Evolutionary conservation across 1,140 invertebrate genomes (phyloP), one percentile per base, ranked within the genome.

Genomic region (Lepidurus arcticus): DNA sequence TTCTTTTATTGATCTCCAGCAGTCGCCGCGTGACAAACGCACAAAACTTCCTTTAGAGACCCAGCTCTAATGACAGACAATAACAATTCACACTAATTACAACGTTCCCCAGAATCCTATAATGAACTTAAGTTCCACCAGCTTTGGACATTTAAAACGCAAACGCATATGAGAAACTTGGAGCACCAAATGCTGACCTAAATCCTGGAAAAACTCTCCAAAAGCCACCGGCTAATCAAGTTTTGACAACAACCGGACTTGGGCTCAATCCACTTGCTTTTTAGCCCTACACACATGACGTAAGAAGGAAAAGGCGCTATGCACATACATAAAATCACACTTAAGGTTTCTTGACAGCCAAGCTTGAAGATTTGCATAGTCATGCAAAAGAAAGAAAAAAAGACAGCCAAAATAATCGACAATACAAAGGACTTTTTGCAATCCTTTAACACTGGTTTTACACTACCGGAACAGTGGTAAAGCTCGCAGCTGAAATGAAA

Each of bases 381-480:
- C 13, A 24, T 13, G 6, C 13, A 74, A 74, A 24, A 24, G 5
- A 1, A 26, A 42, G 26, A 75, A 42, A 75, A 24, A 75, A 8
- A 24, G 24, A 43, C 24, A 74, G 11, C 4, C n/a, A 75, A 34
- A 75, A 42, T 9, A 75, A 4, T 21, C 42, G 44, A 42, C 16
- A 43, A 11, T 43, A 75, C 42, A 24, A 74, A 74, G 43, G 1
- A 21, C 16, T 7, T 26, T 21, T 16, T 75, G 8, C n/a, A 42
- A 34, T 42, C 26, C 74, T 21, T 21, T 26, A 26, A 44, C 76
- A 43, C 53, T 45, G 34, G 44, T 42, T 76, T 45, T 21, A 42
- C 26, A 42, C 42, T 34, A 47, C 44, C 24, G 42, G 42, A 26
- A 65, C 42, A 75, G 13, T 76, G 44, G 65, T 47, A 76, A 75